Conservation (phyloP, 2,888 invertebrate genomes). For the Galerucella calmariensis region DNA sequence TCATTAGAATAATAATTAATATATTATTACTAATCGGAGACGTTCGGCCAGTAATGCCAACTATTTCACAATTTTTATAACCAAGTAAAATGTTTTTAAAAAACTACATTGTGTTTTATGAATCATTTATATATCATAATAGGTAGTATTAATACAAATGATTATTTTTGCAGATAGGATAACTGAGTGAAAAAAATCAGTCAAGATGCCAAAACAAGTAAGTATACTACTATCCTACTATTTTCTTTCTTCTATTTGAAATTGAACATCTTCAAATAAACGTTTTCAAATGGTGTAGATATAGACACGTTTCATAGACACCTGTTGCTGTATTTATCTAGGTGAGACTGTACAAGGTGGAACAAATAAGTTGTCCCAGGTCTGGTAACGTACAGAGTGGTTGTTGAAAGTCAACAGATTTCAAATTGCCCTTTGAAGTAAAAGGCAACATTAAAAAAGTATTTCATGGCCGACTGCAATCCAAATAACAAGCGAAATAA, state of each 20-base stretch:
- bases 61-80: not conserved
- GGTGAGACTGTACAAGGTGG: conserved; percentile 31
- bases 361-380: not conserved
- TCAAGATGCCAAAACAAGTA: conserved; percentile 60
- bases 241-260: not conserved
- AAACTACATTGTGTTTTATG: not conserved
- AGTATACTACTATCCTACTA: conserved; percentile 38
- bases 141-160: not conserved
- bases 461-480: not conserved
- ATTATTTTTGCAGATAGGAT: conserved; percentile 29
- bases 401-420: not conserved
- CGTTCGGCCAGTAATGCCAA: not conserved
- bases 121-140: not conserved
- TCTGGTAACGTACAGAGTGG: not conserved
- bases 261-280: conserved; percentile 1
- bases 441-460: not conserved
- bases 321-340: conserved; percentile 38
- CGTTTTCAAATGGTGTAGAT: not conserved
- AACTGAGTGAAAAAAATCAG: conserved; percentile 49
- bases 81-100: not conserved
- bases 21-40: not conserved
- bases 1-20: not conserved
- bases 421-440: not conserved
- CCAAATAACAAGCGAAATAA: not conserved
- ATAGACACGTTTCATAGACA: conserved; percentile 35